These are phyloP conservation scores for Rynchops niger DNA, from an alignment of 2,113 vertebrate species.

Conservation along the genomic window DNA sequence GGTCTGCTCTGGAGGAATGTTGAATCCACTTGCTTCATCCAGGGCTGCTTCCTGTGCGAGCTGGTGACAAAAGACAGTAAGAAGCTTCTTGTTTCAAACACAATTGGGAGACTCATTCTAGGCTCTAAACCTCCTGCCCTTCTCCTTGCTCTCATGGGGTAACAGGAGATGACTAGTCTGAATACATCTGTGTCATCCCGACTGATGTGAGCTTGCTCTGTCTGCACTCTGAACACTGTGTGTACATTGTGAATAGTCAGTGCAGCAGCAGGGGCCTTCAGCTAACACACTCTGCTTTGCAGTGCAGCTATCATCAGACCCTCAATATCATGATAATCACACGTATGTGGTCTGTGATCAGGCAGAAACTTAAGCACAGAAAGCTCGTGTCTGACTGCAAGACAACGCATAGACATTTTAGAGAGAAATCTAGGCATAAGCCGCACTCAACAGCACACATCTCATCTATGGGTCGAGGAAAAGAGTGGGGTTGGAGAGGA, in stretches of 20 bases:
- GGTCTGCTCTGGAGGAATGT: slow-evolving; percentile 82
- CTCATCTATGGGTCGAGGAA: neutral
- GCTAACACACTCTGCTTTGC: neutral
- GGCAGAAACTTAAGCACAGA: neutral
- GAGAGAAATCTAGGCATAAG: neutral
- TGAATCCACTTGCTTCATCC: slow-evolving; percentile 92
- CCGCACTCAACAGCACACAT: neutral
- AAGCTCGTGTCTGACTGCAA: neutral
- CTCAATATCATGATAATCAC: neutral
- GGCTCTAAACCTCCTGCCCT: neutral
- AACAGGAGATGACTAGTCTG: neutral
- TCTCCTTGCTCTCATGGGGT: neutral
- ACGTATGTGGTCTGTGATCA: neutral
- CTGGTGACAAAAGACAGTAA: slow-evolving; percentile 66
- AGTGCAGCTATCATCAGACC: neutral
- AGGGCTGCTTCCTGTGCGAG: slow-evolving; percentile 88
- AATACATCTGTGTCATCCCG: neutral
- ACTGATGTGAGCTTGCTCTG: neutral
- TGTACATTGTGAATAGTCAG: neutral
- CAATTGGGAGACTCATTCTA: neutral
- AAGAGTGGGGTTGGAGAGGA: neutral
- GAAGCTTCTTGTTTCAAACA: neutral
- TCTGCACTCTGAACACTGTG: neutral
- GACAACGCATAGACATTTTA: neutral
- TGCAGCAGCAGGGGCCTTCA: neutral